Evolutionary conservation across 2,113 vertebrate species (phyloP).

Genomic region (Anthoscopus minutus): DNA sequence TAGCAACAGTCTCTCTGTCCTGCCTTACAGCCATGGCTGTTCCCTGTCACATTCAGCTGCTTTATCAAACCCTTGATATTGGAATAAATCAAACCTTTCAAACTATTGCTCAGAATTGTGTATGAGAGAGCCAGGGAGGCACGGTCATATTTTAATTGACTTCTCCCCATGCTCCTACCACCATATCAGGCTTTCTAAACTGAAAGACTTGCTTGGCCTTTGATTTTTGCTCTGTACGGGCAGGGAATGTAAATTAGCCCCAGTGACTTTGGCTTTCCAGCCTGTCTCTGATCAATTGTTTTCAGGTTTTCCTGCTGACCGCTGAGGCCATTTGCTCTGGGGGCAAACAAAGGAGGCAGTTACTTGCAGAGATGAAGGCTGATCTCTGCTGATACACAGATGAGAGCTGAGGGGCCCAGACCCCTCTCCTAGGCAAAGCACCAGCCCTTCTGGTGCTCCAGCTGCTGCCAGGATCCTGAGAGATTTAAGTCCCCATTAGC

Average conservation of each 20-base stretch:
- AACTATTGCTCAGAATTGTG: neutral
- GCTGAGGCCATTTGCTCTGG: neutral
- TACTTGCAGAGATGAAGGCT: conserved; percentile 38
- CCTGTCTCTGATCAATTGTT: conserved; percentile 36
- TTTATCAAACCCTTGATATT: neutral
- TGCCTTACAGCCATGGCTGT: neutral
- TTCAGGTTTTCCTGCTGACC: conserved; percentile 36
- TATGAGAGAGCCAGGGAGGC: neutral
- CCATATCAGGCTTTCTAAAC: neutral
- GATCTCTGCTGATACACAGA: conserved; percentile 25
- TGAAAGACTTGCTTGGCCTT: conserved; percentile 2
- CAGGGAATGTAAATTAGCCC: conserved; percentile 51
- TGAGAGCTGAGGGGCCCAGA: neutral
- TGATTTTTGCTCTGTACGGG: neutral
- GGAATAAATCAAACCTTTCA: neutral
- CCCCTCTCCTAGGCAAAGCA: neutral
- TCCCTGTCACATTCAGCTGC: neutral
- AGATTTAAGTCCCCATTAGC: neutral
- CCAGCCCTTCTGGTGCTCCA: neutral
- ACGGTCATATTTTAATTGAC: neutral
- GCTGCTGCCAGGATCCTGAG: neutral
- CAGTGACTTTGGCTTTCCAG: conserved; percentile 26
- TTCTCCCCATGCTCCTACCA: neutral
- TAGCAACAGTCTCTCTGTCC: conserved; percentile 37
- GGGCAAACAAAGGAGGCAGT: conserved; percentile 25